Evolutionary conservation across 92 coral and sea anemone species (phyloP), one percentile per base, ranked within the genome.

Genomic region (Porites lobata): DNA sequence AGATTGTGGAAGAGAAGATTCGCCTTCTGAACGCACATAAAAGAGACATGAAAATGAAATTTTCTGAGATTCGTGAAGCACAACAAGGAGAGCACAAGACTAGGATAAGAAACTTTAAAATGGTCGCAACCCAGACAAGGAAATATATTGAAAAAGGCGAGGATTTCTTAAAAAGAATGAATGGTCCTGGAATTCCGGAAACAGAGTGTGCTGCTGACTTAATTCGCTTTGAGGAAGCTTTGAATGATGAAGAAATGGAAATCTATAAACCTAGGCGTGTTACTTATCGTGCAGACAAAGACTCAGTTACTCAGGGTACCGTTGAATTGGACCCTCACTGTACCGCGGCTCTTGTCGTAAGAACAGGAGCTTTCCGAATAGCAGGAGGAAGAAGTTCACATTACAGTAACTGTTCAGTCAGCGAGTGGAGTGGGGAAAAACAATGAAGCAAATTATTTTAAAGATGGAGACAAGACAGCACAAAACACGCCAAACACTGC

Each of bases 341-440:
- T 38, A 38, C 47, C 47, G 47, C 47, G 7, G 47, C 7, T 38
- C 47, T 38, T 38, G 47, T 38, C 47, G 0, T 0, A 38, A 38
- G 47, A 38, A 38, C 47, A 38, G 47, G 6, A 38, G 47, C 47
- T 38, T 38, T 10, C 0, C 76, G 47, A 65, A 87, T 86, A 70
- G 75, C 81, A 90, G 61, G 84, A 89, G 1, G 77, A 85, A 69
- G 83, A 81, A 1, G 93, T 79, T 32, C 66, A 71, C 79, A 81
- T 90, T 69, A 79, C 87, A 11, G 47, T 38, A 38, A 38, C 47
- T 38, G 47, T 4, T 4, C 47, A 4, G 47, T 38, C 47, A 38
- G 0, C 5, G 6, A 38, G 47, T 1, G 93, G 85, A 58, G 43
- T 77, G 21, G 61, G 22, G 26, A 70, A 70, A 5, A 77, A 77